Conservation (phyloP, 2,888 invertebrate species). For the Linnaemya tessellans region DNA sequence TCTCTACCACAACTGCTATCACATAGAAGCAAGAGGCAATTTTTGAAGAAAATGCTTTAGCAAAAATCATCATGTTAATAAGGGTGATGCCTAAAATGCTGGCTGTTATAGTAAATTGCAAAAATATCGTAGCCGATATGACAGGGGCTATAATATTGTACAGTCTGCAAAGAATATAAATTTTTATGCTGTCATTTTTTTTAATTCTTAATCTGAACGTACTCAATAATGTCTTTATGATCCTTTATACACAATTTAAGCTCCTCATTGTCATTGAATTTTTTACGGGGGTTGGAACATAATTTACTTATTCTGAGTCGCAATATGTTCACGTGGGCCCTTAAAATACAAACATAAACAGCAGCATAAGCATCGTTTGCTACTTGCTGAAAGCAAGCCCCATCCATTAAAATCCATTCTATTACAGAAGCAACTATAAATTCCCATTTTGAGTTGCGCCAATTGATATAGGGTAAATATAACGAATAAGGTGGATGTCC, state of each 20-base stretch:
- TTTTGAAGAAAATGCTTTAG: slow-evolving; percentile 60
- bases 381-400: slow-evolving; percentile 72
- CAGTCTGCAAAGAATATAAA: slow-evolving; percentile 48
- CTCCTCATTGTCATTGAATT: slow-evolving; percentile 65
- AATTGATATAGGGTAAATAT: slow-evolving; percentile 71
- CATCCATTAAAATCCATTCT: slow-evolving; percentile 69
- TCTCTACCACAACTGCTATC: slow-evolving; percentile 66
- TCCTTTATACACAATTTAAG: slow-evolving; percentile 73
- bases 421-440: slow-evolving; percentile 67
- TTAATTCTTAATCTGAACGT: slow-evolving; percentile 16
- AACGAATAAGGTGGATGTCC: slow-evolving; percentile 73
- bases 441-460: slow-evolving; percentile 71
- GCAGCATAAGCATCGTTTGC: slow-evolving; percentile 71
- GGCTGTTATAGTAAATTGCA: slow-evolving; percentile 73
- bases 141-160: slow-evolving; percentile 73
- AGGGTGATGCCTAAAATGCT: slow-evolving; percentile 66
- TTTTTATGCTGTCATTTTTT: not conserved
- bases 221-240: slow-evolving; percentile 73
- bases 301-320: slow-evolving; percentile 67
- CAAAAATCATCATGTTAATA: slow-evolving; percentile 73
- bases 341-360: slow-evolving; percentile 71
- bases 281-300: slow-evolving; percentile 37
- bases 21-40: slow-evolving; percentile 70
- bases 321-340: slow-evolving; percentile 69
- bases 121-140: slow-evolving; percentile 72